Conservation (phyloP, 2,113 vertebrate genomes). For the Protobothrops mucrosquamatus region DNA sequence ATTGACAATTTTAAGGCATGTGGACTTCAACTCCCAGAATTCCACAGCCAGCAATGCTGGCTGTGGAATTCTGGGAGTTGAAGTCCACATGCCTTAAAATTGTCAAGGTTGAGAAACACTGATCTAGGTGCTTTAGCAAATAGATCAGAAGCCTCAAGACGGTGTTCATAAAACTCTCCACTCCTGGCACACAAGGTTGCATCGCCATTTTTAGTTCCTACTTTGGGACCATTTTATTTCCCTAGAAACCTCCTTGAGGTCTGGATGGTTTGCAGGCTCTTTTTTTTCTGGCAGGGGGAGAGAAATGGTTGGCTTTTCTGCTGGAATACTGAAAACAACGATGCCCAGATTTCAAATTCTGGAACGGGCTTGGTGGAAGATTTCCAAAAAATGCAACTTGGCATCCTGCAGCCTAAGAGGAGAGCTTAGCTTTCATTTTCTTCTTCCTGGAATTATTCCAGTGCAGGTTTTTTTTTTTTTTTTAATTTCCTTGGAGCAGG, state of each 20-base stretch:
- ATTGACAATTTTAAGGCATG: too few species aligned
- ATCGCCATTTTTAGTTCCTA: background rate
- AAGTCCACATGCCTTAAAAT: too few species aligned
- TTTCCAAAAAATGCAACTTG: background rate
- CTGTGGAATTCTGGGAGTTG: too few species aligned
- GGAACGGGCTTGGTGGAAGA: background rate
- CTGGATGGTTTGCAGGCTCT: background rate
- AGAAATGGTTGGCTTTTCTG: background rate
- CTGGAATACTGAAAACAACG: background rate
- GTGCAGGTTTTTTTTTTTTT: background rate
- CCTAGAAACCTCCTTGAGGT: background rate
- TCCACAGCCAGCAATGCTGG: too few species aligned
- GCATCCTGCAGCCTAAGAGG: background rate
- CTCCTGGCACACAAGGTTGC: background rate
- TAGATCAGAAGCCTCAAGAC: conserved; percentile 42
- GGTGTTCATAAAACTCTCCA: conserved; percentile 36
- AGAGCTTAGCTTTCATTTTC: background rate
- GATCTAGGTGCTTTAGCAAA: conserved; percentile 39
- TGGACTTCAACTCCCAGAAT: too few species aligned
- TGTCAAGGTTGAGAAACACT: too few species aligned
- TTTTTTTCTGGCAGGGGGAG: background rate
- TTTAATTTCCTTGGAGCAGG: background rate
- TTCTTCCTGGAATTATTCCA: background rate
- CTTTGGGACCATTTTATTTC: background rate
- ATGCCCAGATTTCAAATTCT: background rate